Evolutionary conservation across 2,888 invertebrate genomes (phyloP), one percentile per base, ranked within the genome.

Genomic region (Scelioninae gen. 1): DNA sequence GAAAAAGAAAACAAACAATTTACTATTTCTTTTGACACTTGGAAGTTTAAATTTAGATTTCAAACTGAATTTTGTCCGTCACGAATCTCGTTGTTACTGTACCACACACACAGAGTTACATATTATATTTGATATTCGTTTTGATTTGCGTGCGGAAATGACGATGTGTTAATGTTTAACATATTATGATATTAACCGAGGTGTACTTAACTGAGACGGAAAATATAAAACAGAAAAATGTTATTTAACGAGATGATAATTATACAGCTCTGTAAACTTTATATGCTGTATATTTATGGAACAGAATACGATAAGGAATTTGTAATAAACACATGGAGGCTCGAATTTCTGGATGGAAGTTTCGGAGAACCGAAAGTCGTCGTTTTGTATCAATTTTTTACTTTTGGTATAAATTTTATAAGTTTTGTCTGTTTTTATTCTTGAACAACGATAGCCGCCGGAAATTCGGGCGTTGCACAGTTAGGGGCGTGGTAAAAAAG

Each of bases 121-220:
- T 69, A 69, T 78, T 69, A 77, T 77, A 68, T 69, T 69, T 69
- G 62, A 69, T 62, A 69, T 62, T 77, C 40, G 23, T 55, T 65
- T 13, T 78, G 40, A 71, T 78, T 71, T 78, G 71, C 69, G 71
- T 55, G 49, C 55, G 69, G 55, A 71, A 78, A 53, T 78, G 63
- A 69, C 40, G 69, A 78, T 78, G 71, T 71, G 78, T 78, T 78
- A 58, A 65, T 23, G 71, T 51, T 71, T 78, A 78, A 71, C 71
- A 78, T 71, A 78, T 78, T 71, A 62, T 58, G 53, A 62, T 45
- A 69, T 78, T 78, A 69, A 71, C 40, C 45, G 16, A 58, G 68
- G 51, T 60, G 51, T 77, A 75, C 58, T 75, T 75, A 65, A 56
- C 47, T 5, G 29, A 45, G 31, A 40, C 38, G 55, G 10, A 16